A percentile compares a stretch with the other conserved stretches of the same genome.
Conservation (phyloP, 1,140 invertebrate genomes). For the Lineus longissimus region DNA sequence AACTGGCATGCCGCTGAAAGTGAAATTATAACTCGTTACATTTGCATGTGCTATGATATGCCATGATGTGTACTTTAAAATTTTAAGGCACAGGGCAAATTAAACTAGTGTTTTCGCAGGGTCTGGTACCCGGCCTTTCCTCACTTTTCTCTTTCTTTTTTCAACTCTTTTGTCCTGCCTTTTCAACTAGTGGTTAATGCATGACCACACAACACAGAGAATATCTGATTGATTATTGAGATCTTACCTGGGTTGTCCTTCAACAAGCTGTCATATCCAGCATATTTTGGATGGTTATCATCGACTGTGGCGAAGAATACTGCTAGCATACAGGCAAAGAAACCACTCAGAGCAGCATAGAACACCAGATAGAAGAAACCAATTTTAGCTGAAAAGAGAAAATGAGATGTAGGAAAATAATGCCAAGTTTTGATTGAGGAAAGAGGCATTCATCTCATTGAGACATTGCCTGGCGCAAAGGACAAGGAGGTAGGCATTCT, state of each 20-base stretch:
- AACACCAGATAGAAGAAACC: constrained; percentile 90
- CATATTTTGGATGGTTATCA: constrained; percentile 78
- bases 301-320: constrained; percentile 92
- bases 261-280: constrained; percentile 76
- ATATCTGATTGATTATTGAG: background rate
- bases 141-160: too few species aligned
- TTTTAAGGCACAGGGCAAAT: too few species aligned
- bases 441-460: too few species aligned
- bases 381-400: constrained; percentile 59
- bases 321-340: constrained; percentile 85
- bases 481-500: too few species aligned
- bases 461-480: too few species aligned
- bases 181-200: background rate
- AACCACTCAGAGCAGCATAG: constrained; percentile 76
- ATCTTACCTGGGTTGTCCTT: constrained; percentile 83
- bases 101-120: too few species aligned
- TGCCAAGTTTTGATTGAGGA: background rate
- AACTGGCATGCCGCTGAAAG: too few species aligned
- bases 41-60: too few species aligned
- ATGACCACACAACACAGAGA: background rate
- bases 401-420: constrained; percentile 20
- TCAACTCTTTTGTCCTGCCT: too few species aligned
- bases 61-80: too few species aligned
- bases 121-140: too few species aligned
- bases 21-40: too few species aligned